A percentile compares a stretch with the other conserved stretches of the same genome.
phyloP scores from a whole-genome alignment of 2,113 vertebrate species.

The Xenopus laevis region DNA sequence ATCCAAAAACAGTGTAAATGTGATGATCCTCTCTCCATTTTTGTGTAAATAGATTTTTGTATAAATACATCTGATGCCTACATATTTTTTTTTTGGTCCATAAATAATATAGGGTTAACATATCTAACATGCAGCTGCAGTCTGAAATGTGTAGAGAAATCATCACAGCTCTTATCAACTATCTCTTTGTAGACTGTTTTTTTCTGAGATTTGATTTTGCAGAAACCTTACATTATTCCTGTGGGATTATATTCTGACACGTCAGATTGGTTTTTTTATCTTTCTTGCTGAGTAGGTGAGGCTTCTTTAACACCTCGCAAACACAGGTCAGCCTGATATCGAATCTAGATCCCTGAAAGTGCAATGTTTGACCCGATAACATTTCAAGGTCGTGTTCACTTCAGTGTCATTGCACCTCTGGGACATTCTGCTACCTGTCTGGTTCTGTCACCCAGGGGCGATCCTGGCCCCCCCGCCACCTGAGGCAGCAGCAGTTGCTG shows the following conservation, averaged over 20 bases:
- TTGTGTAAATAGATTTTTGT: too few species aligned
- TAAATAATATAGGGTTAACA: background rate
- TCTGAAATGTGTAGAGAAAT: background rate
- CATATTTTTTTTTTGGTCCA: background rate
- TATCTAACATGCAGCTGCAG: background rate
- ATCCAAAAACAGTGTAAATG: too few species aligned
- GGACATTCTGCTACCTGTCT: background rate
- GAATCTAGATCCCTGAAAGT: slow-evolving; percentile 12
- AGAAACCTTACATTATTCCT: slow-evolving; percentile 9
- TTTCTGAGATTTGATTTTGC: background rate
- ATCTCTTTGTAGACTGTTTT: background rate
- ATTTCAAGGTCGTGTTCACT: slow-evolving; percentile 19
- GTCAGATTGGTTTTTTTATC: slow-evolving; percentile 26
- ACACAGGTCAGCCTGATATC: slow-evolving; percentile 21
- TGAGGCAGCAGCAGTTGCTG: too few species aligned
- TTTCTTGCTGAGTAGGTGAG: slow-evolving; percentile 32
- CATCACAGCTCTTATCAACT: background rate
- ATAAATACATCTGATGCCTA: background rate
- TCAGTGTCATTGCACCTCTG: background rate
- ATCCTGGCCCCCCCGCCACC: too few species aligned
- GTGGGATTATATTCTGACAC: slow-evolving; percentile 25
- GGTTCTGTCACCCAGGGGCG: background rate
- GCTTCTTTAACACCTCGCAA: slow-evolving; percentile 27
- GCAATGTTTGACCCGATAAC: slow-evolving; percentile 8
- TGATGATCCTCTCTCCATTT: too few species aligned